Evolutionary conservation across 1,140 invertebrate genomes (phyloP).

Genomic region (Drosophila seguyi): DNA sequence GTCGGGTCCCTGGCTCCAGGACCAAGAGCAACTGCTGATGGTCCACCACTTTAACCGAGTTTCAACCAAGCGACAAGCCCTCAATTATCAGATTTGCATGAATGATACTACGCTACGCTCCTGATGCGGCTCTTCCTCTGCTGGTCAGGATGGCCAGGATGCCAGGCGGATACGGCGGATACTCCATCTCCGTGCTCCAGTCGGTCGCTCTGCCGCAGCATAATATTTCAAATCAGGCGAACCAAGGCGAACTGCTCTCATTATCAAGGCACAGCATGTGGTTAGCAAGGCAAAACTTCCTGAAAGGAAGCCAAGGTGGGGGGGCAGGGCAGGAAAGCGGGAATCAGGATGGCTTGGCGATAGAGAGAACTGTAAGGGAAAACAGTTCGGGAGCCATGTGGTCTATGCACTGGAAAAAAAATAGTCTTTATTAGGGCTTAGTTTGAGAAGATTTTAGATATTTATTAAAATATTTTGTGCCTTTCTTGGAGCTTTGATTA

Average conservation of each 20-base stretch:
- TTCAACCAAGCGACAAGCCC: slow-evolving; percentile 76
- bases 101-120: slow-evolving; percentile 59
- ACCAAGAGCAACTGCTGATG: too few species aligned
- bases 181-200: slow-evolving; percentile 24
- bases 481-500: not conserved
- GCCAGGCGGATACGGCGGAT: slow-evolving; percentile 25
- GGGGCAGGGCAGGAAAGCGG: slow-evolving; percentile 1
- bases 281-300: slow-evolving; percentile 73
- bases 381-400: slow-evolving; percentile 55
- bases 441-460: not conserved
- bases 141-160: slow-evolving; percentile 23
- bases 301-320: slow-evolving; percentile 51
- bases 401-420: slow-evolving; percentile 12
- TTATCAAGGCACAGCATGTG: slow-evolving; percentile 83
- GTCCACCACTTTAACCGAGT: slow-evolving; percentile 68
- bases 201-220: slow-evolving; percentile 56
- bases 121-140: slow-evolving; percentile 30
- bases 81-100: slow-evolving; percentile 84
- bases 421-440: not conserved
- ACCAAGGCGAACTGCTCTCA: slow-evolving; percentile 70
- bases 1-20: slow-evolving; percentile 20
- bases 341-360: slow-evolving; percentile 25
- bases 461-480: too few species aligned
- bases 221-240: slow-evolving; percentile 82
- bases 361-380: slow-evolving; percentile 43